Conservation (phyloP, 1,140 invertebrate species). For the Spodoptera litura region DNA sequence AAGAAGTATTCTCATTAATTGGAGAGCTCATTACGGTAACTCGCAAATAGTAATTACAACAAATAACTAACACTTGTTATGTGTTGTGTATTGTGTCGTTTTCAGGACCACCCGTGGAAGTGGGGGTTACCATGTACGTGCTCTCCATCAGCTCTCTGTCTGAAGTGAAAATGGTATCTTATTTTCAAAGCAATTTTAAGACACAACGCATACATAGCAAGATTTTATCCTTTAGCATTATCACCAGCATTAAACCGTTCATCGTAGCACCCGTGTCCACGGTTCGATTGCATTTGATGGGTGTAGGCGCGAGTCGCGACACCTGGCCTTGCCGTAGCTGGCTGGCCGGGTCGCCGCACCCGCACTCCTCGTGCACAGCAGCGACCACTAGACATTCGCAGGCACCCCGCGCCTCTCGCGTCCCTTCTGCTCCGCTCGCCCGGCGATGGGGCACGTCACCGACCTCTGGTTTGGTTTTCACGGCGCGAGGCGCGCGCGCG, state of each 20-base stretch:
- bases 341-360: constrained; percentile 16
- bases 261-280: constrained; percentile 85
- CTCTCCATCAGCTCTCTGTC: constrained; percentile 99
- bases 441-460: constrained; percentile 70
- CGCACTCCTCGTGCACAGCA: constrained; percentile 43
- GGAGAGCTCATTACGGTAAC: constrained; percentile 26
- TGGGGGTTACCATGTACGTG: constrained; percentile 99
- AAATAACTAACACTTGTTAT: constrained; percentile 63
- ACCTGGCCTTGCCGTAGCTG: constrained; percentile 19
- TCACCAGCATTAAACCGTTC: constrained; percentile 84
- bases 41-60: constrained; percentile 7
- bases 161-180: constrained; percentile 99
- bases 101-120: constrained; percentile 97
- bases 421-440: constrained; percentile 60
- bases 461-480: constrained; percentile 85
- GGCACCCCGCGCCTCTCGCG: constrained; percentile 66
- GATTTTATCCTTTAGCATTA: constrained; percentile 79
- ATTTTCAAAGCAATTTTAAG: constrained; percentile 87
- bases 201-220: constrained; percentile 84
- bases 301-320: constrained; percentile 61
- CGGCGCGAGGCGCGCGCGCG: constrained; percentile 75
- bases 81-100: constrained; percentile 83
- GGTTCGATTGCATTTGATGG: constrained; percentile 74
- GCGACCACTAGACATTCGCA: constrained; percentile 49
- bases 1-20: constrained; percentile 2